Evolutionary conservation across 2,888 invertebrate species (phyloP), one percentile per base, ranked within the genome.

Genomic region (Lasioglossum marginatum): DNA sequence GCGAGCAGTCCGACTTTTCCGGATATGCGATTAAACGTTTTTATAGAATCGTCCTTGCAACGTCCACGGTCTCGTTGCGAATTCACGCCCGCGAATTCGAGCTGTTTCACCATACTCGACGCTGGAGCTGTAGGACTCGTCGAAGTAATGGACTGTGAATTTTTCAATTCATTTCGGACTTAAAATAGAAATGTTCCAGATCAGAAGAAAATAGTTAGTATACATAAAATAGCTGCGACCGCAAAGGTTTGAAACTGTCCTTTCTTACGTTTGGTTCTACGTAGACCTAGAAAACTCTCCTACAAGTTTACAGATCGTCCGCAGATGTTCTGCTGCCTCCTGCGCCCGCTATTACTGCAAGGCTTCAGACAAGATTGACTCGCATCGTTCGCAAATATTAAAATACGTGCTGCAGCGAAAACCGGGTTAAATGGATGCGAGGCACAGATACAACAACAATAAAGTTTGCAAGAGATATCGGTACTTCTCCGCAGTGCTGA

Each of bases 41-140:
- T 76, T 48, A 84, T 85, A 70, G 63, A 77, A 77, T 77, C 79
- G 79, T 63, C 86, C 86, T 86, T 85, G 81, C 45, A 2, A 34
- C 23, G 66, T 23, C 52, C 52, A 31, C 34, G 16, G 40, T 19
- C 31, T 63, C 63, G 6, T 10, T 40, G 27, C 71, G 31, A 27
- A n/a, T 16, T n/a, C 4, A 40, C 40, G 45, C 4, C 27, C 70
- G 43, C 8, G 23, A 23, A 27, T 52, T 23, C 23, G 23, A 52
- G 52, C 52, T 23, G 52, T 23, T 23, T 2, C 0, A 23, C 52
- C 8, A 8, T 52, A 23, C 23, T 52, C 48, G 48, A 48, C 19
- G 52, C 8, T 10, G 19, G 48, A 48, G 2, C 19, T 48, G 23
- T 23, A 52, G 52, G 23, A 10, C 8, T 8, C 23, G 8, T 8